phyloP scores from a whole-genome alignment of 2,797 vertebrate genomes.

The Chelon auratus region DNA sequence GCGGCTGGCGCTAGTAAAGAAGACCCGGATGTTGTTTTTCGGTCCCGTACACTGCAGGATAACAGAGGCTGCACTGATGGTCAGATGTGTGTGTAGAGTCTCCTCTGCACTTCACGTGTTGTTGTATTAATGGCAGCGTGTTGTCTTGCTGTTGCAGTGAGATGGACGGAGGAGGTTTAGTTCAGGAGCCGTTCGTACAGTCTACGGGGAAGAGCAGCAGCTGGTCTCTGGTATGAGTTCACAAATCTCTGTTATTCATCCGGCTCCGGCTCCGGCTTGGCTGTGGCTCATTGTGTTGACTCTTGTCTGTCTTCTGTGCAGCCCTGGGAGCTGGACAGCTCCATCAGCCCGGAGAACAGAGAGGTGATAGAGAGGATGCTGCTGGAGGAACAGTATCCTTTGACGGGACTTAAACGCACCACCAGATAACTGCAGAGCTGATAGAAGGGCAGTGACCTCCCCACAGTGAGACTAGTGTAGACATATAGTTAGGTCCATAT shows the following conservation, averaged over 20 bases:
- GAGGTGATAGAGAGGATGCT: conserved; percentile 96
- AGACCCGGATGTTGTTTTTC: neutral
- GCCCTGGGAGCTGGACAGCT: conserved; percentile 95
- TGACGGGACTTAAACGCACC: neutral
- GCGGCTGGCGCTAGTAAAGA: fast-evolving
- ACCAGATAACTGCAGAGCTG: neutral
- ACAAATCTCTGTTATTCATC: neutral
- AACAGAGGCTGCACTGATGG: neutral
- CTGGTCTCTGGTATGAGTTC: conserved; percentile 85
- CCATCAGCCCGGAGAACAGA: conserved; percentile 95
- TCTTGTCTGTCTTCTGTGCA: conserved; percentile 67
- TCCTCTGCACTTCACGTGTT: neutral
- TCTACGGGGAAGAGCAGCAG: conserved; percentile 90
- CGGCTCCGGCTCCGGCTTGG: neutral
- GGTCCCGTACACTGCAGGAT: neutral
- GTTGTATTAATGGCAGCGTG: neutral
- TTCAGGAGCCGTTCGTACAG: conserved; percentile 90
- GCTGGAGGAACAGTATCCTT: conserved; percentile 99
- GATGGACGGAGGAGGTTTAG: conserved; percentile 78
- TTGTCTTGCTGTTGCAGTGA: conserved; percentile 75
- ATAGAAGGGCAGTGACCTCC: no score
- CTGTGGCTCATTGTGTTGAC: neutral
- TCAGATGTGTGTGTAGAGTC: neutral
- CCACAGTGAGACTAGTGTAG: no score
- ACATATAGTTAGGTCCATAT: neutral